Percentiles rank a stretch among this genome's conserved stretches.
Evolutionary conservation across 2,113 vertebrate genomes (phyloP).

Genomic region (Melanostigma gelatinosum): DNA sequence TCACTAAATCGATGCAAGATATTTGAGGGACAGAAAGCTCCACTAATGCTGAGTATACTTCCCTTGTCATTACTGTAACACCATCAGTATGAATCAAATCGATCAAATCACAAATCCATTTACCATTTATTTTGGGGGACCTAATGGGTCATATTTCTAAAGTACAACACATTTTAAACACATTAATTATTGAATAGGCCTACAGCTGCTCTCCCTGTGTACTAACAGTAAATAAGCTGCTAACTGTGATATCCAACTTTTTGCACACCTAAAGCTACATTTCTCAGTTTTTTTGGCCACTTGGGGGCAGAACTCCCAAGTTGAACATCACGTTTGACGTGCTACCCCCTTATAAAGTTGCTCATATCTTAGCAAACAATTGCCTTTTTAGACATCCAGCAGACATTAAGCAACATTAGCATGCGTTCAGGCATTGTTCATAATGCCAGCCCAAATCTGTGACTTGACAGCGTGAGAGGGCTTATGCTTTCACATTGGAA

Average conservation of each 20-base stretch:
- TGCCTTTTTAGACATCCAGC: background rate
- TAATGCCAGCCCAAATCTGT: no score
- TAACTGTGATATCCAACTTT: no score
- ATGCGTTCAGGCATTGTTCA: no score
- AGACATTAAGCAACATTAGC: background rate
- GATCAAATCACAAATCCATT: no score
- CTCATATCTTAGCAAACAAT: background rate
- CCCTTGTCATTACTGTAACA: background rate
- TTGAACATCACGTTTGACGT: background rate
- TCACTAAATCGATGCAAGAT: background rate
- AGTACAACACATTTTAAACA: no score
- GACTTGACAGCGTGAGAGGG: no score
- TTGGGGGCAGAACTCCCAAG: background rate
- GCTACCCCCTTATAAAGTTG: background rate
- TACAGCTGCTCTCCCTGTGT: no score
- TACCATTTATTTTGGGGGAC: no score
- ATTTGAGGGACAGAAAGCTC: constrained; percentile 61
- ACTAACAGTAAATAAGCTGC: background rate
- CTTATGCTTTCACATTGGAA: no score
- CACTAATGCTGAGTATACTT: background rate
- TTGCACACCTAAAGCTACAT: background rate
- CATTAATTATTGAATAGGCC: no score
- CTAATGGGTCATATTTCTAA: no score
- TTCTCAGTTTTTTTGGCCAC: no score
- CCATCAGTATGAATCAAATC: constrained; percentile 13